Base-by-base conservation (phyloP, 2,888 invertebrate genomes). In the Lutraria lutraria region DNA sequence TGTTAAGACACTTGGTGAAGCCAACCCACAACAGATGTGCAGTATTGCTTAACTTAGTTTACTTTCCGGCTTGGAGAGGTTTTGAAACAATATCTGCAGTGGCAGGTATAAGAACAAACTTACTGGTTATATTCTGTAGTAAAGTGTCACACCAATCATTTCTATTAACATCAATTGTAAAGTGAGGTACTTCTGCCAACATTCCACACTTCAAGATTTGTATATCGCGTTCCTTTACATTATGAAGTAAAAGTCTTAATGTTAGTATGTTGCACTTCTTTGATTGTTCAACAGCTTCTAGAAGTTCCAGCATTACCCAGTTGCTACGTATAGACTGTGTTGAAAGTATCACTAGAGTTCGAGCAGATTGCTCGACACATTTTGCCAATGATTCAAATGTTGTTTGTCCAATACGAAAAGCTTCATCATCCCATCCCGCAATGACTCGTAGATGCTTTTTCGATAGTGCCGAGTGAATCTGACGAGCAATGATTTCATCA, bases 241-340 rank as follows among this genome's bases (percentile, higher is more conserved):
- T 85, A 52, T 87, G 79, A 0, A 87, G 56, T 29, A 91, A 29
- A 34, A 91, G 34, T 34, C 87, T 76, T 25, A 91, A 79, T 25
- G 87, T 85, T 25, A 89, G 43, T 29, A 72, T 60, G 34, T 90
- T 89, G 0, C 43, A 81, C 34, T 87, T 72, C 68, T 89, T 87
- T 25, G 91, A 85, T 72, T 89, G 87, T 43, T 91, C 91, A 13
- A 91, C 25, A 52, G 90, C 90, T 60, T 90, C 53, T 56, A 91
- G 60, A 21, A 90, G 60, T 63, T 91, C 91, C 16, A 91, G 56
- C 0, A 82, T 83, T 19, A 88, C 90, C 90, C 88, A 91, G 13
- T 84, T 83, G 52, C 91, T 91, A 8, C 89, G 21, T n/a, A 89
- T 43, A 6, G 91, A 85, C n/a, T 83, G 60, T n/a, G 87, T 21